Evolutionary conservation across 2,113 vertebrate species (phyloP).

Genomic region (Pluvianellus socialis): DNA sequence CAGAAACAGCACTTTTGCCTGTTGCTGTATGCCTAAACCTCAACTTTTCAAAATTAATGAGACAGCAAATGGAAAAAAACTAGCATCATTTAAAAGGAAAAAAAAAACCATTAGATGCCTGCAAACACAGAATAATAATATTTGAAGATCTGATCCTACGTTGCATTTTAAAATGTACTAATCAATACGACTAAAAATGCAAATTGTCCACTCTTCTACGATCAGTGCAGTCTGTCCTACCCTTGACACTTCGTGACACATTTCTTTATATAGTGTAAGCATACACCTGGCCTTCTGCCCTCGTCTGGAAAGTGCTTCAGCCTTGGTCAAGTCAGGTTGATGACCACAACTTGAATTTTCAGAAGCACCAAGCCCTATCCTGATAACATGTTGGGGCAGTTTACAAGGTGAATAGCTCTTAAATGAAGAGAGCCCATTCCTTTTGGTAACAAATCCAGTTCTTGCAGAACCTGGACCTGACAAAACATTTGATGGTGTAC

Average conservation of each 20-base stretch:
- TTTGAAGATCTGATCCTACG: neutral
- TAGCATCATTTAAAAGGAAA: neutral
- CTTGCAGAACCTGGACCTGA: neutral
- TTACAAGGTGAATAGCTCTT: neutral
- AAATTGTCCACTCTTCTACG: neutral
- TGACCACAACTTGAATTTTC: neutral
- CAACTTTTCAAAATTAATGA: neutral
- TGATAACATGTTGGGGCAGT: neutral
- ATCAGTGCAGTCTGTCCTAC: neutral
- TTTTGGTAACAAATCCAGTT: neutral
- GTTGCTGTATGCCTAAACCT: neutral
- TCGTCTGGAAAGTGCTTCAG: neutral
- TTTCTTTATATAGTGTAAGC: fast-evolving
- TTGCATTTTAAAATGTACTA: neutral
- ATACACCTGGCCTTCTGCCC: neutral
- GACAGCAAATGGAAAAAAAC: neutral
- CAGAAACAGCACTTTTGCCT: neutral
- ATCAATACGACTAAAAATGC: neutral
- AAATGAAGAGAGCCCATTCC: neutral
- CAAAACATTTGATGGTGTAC: neutral
- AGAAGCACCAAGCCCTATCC: neutral
- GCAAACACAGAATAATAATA: neutral
- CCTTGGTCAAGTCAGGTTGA: neutral
- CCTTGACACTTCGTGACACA: neutral
- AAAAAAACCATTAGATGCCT: neutral